Percentiles rank a stretch among this genome's conserved stretches.
Conservation (phyloP, 2,113 vertebrate genomes). For the Rhombomys opimus region DNA sequence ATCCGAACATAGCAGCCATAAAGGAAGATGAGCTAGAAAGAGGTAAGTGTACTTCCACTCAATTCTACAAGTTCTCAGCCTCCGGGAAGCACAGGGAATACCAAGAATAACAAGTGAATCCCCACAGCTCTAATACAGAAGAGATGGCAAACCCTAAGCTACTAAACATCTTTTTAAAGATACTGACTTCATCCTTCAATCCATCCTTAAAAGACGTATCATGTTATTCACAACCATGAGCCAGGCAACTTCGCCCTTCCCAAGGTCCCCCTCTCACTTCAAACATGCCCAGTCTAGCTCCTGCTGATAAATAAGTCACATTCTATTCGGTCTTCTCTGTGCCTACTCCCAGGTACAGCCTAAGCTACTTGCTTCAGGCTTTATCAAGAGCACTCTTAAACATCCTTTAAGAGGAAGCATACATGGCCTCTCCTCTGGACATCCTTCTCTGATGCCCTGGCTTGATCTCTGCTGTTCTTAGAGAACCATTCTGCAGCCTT, state of each 20-base stretch:
- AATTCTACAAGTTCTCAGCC: background rate
- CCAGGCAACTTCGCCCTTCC: background rate
- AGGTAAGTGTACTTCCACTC: background rate
- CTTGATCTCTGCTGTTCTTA: background rate
- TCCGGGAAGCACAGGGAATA: background rate
- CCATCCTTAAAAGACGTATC: background rate
- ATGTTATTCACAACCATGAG: accelerated
- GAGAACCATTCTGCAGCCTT: background rate
- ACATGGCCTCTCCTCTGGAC: background rate
- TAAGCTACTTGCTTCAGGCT: background rate
- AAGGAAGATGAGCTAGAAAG: background rate
- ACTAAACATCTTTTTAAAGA: background rate
- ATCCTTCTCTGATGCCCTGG: background rate
- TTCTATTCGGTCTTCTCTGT: background rate
- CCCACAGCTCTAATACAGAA: background rate
- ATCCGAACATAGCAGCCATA: background rate
- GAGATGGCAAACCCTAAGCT: background rate
- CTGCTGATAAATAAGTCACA: background rate
- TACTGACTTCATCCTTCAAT: background rate
- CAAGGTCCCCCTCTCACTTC: background rate
- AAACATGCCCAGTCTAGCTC: background rate
- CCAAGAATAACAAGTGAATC: background rate
- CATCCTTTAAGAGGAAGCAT: background rate
- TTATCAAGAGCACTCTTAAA: background rate
- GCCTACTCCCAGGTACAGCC: background rate